Evolutionary conservation across 2,888 invertebrate species (phyloP).

Genomic region (Heliconius charithonia): DNA sequence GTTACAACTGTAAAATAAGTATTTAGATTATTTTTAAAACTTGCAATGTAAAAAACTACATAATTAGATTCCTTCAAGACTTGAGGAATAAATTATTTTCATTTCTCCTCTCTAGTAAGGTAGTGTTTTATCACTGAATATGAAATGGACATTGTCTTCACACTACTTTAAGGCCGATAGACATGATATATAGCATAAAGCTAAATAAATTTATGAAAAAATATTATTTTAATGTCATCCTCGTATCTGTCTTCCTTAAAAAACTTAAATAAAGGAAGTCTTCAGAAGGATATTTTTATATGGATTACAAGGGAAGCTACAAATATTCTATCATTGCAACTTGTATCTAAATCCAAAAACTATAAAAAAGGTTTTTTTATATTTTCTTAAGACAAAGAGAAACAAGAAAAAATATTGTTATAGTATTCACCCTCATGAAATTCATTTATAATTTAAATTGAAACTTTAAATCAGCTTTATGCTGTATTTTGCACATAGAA

Average conservation of each 20-base stretch:
- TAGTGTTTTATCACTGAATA: not conserved
- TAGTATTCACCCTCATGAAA: too few species aligned
- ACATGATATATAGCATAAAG: not conserved
- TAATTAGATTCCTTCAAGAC: not conserved
- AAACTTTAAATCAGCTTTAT: too few species aligned
- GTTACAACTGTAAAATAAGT: conserved; percentile 48
- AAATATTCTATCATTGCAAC: conserved; percentile 53
- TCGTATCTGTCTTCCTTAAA: conserved; percentile 80
- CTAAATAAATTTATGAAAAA: not conserved
- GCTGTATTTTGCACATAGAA: too few species aligned
- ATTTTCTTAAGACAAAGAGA: too few species aligned
- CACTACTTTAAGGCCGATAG: not conserved
- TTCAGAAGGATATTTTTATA: conserved; percentile 68
- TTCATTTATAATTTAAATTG: too few species aligned
- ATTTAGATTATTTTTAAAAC: not conserved
- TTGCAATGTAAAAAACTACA: not conserved
- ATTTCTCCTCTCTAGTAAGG: not conserved
- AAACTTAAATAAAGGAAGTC: conserved; percentile 77
- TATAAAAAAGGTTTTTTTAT: not conserved
- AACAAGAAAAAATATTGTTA: too few species aligned
- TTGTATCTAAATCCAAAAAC: conserved; percentile 59
- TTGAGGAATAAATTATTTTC: not conserved
- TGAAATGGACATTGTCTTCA: not conserved
- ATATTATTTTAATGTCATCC: conserved; percentile 58
- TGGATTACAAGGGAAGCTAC: conserved; percentile 59